Evolutionary conservation across 2,113 vertebrate species (phyloP), one percentile per base, ranked within the genome.

Genomic region (Malurus elegans): DNA sequence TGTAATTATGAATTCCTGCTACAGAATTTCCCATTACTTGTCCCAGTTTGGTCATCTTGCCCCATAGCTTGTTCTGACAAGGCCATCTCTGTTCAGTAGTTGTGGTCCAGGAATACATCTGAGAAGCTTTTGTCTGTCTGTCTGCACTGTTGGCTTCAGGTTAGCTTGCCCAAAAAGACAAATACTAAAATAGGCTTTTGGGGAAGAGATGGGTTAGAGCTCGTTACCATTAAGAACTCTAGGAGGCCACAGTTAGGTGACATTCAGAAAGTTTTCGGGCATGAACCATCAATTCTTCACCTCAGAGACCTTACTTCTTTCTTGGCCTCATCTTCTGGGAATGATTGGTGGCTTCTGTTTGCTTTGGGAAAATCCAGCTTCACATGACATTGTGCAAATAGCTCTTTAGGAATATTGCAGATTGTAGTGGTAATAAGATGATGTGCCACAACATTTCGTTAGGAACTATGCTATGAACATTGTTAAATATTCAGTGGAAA

Each of bases 201-300:
- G 15, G 15, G 25, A 60, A 57, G 62, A 79, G 34, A 9, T 24
- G 29, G 29, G 5, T 66, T 81, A 42, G 61, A 62, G 10, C 25
- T 67, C 67, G 16, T 60, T 56, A 42, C 42, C 9, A 8, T n/a
- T 62, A n/a, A n/a, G 61, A 85, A 19, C 28, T 23, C 51, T 23
- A 19, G 61, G 32, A 60, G 29, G 45, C 42, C 48, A 32, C 17
- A 56, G 31, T 57, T 70, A 70, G 81, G 26, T 84, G 51, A 42
- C 4, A 18, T 21, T 70, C 23, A 20, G 28, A 40, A 78, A 70
- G 45, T 56, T 89, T 62, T 45, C 62, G 50, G 36, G 25, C 4
- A 3, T 61, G 20, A 74, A 26, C 0, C 0, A 61, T 88, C 15
- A 18, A 3, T 72, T 80, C 18, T 76, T 4, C 9, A 28, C 15